These are phyloP conservation scores for Recurvirostra avosetta DNA, from an alignment of 2,113 vertebrate genomes.

Conservation along the genomic window DNA sequence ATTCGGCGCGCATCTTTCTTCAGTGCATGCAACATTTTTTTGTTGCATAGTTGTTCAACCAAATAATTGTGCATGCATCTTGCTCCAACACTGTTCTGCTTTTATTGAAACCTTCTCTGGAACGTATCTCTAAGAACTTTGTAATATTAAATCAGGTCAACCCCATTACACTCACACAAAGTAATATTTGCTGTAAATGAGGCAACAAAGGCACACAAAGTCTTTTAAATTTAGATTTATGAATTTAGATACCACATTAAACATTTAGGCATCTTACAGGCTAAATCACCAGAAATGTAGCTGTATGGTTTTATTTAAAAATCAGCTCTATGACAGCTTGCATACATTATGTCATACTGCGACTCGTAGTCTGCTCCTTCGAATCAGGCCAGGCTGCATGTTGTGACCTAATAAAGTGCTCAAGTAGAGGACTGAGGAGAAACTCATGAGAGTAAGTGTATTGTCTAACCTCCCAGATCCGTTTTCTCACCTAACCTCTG, in stretches of 20 bases:
- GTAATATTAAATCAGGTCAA: background rate
- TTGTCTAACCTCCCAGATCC: background rate
- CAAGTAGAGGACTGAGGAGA: background rate
- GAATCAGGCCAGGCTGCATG: rapidly evolving
- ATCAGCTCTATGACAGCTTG: background rate
- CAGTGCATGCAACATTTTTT: background rate
- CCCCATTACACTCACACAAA: background rate
- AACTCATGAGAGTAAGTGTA: background rate
- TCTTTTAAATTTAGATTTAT: background rate
- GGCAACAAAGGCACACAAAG: background rate
- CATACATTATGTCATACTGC: rapidly evolving
- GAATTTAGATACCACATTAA: background rate
- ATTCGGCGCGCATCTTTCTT: background rate
- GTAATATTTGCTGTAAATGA: background rate
- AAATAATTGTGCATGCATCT: background rate
- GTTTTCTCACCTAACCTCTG: background rate
- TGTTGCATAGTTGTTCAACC: background rate
- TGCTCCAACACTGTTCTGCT: background rate
- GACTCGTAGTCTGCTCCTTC: background rate
- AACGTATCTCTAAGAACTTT: background rate
- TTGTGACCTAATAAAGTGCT: background rate
- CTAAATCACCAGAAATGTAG: background rate
- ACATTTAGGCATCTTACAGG: background rate
- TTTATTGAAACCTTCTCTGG: background rate
- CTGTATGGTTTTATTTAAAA: background rate